Percentiles rank a stretch among this genome's conserved stretches.
Evolutionary conservation across 2,113 vertebrate genomes (phyloP).

Genomic region (Lates calcarifer): DNA sequence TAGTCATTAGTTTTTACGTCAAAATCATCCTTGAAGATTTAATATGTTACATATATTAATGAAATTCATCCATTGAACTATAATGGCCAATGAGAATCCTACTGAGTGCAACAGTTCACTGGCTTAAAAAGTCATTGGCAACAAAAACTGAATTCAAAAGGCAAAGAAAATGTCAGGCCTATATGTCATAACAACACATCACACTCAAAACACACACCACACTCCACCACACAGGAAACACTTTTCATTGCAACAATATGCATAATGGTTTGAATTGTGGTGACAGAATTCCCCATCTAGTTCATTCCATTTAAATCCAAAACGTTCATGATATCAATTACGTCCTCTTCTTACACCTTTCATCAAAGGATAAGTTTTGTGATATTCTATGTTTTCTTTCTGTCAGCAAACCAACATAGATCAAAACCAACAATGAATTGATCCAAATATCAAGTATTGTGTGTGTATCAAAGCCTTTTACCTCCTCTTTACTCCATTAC

Average conservation of each 20-base stretch:
- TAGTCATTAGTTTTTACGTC: neutral
- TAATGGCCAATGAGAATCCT: neutral
- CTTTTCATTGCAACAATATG: neutral
- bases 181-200: neutral
- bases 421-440: neutral
- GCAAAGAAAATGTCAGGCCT: neutral
- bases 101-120: neutral
- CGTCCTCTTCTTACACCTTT: neutral
- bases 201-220: neutral
- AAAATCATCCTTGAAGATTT: neutral
- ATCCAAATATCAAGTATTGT: no score
- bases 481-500: neutral
- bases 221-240: neutral
- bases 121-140: neutral
- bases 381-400: neutral
- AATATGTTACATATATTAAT: neutral
- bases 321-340: neutral
- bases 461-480: no score
- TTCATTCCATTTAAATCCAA: neutral
- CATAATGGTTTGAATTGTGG: neutral
- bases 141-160: neutral
- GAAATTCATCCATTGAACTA: neutral
- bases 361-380: neutral
- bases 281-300: neutral
- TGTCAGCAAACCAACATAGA: neutral